Evolutionary conservation across 2,113 vertebrate species (phyloP).

Genomic region (Ciconia maguari): DNA sequence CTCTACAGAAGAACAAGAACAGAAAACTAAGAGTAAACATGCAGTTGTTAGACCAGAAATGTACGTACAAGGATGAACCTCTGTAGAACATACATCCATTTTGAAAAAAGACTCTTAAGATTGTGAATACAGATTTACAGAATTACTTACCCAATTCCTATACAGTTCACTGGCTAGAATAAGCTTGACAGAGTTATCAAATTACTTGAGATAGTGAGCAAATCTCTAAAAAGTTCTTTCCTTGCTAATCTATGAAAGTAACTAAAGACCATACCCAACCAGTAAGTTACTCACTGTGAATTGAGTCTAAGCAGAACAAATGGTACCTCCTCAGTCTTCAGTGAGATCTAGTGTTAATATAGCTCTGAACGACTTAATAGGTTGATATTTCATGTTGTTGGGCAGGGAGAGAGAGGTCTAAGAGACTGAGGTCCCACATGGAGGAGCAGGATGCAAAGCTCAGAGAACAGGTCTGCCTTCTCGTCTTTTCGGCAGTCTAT

Average conservation of each 20-base stretch:
- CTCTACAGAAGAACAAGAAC: neutral
- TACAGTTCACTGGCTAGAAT: neutral
- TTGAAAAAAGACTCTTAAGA: neutral
- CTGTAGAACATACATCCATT: neutral
- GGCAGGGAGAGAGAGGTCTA: neutral
- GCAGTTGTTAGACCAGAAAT: neutral
- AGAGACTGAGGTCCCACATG: neutral
- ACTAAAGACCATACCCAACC: neutral
- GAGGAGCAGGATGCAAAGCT: neutral
- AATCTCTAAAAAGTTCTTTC: neutral
- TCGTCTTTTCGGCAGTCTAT: fast-evolving
- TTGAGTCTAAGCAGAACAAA: neutral
- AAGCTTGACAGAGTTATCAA: neutral
- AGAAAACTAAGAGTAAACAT: neutral
- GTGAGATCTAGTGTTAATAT: neutral
- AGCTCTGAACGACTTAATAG: neutral
- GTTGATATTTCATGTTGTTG: neutral
- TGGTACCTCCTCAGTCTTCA: neutral
- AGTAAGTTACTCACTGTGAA: neutral
- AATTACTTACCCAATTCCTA: neutral
- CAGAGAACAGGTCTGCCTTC: neutral
- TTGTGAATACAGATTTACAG: neutral
- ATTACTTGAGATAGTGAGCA: neutral
- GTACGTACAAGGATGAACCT: fast-evolving
- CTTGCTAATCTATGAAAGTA: neutral